These are phyloP conservation scores for Colinus virginianus DNA, from an alignment of 2,113 vertebrate species.

Conservation along the genomic window DNA sequence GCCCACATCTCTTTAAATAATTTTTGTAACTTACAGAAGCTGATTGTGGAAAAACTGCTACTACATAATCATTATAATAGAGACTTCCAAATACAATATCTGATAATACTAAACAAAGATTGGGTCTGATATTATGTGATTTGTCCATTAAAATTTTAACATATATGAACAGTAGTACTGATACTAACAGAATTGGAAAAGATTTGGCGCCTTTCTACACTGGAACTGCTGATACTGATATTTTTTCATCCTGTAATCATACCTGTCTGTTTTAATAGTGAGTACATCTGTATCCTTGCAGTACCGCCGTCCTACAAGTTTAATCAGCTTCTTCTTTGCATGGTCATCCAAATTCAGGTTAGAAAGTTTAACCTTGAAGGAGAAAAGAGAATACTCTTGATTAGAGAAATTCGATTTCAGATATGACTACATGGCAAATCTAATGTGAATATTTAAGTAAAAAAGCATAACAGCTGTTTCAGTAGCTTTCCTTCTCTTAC, in stretches of 20 bases:
- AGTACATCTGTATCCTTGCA: slow-evolving; percentile 84
- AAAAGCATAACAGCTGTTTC: no score
- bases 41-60: background rate
- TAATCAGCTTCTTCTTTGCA: slow-evolving; percentile 91
- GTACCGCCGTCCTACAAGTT: slow-evolving; percentile 89
- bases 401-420: background rate
- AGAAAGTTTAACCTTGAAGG: slow-evolving; percentile 88
- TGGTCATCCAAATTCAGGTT: slow-evolving; percentile 93
- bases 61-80: background rate
- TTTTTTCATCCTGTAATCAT: background rate
- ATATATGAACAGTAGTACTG: background rate
- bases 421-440: background rate
- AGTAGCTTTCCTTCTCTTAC: background rate
- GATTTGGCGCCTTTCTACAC: background rate
- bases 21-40: background rate
- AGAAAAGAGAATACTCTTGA: slow-evolving; percentile 28
- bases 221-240: background rate
- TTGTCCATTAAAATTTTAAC: background rate
- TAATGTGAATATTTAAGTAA: background rate
- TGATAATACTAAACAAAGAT: background rate
- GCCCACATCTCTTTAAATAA: background rate
- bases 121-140: background rate
- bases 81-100: background rate
- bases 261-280: slow-evolving; percentile 91
- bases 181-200: background rate